A percentile compares a stretch with the other conserved stretches of the same genome.
phyloP scores from a whole-genome alignment of 2,797 vertebrate genomes.

The Aldrovandia affinis region DNA sequence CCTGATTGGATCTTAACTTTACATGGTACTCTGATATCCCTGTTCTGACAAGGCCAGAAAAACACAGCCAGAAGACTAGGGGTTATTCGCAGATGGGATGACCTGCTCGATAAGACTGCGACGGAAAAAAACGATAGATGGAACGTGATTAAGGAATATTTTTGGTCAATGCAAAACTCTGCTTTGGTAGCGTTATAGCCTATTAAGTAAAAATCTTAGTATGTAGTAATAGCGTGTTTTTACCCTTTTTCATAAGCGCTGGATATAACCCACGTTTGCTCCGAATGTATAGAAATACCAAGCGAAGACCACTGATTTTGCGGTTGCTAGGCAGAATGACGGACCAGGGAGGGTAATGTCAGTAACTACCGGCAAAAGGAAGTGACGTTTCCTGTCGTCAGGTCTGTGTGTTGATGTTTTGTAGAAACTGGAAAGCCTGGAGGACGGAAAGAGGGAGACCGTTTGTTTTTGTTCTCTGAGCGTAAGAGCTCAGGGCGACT shows the following conservation, averaged over 20 bases:
- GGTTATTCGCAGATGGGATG: not conserved
- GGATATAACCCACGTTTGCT: not conserved
- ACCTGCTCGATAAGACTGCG: not conserved
- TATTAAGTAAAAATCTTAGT: not conserved
- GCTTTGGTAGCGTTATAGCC: not conserved
- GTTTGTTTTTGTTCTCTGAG: slow-evolving; percentile 74
- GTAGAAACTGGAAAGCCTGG: slow-evolving; percentile 66
- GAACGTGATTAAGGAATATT: not conserved
- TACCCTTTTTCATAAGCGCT: not conserved
- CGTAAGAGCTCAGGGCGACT: slow-evolving; percentile 50
- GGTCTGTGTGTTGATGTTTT: slow-evolving; percentile 80
- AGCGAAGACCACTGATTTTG: not conserved
- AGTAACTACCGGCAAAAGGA: slow-evolving; percentile 52
- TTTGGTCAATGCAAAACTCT: not conserved
- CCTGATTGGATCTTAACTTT: not conserved
- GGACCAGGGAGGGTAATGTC: slow-evolving; percentile 32
- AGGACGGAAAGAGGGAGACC: slow-evolving; percentile 58
- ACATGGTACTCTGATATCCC: not conserved
- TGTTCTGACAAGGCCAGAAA: not conserved
- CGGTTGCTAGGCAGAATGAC: slow-evolving; percentile 43
- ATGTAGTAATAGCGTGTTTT: not conserved
- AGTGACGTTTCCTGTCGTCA: slow-evolving; percentile 74
- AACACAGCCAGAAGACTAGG: not conserved
- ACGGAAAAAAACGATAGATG: not conserved
- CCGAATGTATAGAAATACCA: not conserved